These are phyloP conservation scores for Porites lobata DNA, from an alignment of 92 coral and sea anemone genomes.

Conservation along the genomic window DNA sequence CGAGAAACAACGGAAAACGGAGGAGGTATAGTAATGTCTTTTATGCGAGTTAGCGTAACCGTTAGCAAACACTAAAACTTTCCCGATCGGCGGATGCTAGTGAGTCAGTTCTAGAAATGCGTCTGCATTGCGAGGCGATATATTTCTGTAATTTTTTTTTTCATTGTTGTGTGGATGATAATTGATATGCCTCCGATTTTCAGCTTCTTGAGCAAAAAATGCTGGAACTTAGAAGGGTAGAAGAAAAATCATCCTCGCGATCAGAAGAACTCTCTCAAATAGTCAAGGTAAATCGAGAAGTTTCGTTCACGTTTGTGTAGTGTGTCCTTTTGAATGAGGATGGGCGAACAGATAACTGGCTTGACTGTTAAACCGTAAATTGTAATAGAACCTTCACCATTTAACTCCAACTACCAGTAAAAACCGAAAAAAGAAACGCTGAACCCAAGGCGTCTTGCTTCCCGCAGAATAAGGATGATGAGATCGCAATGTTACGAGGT, in stretches of 20 bases:
- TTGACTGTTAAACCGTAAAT: too few species aligned
- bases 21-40: conserved; percentile 63
- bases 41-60: neutral
- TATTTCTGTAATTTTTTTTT: too few species aligned
- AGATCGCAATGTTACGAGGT: conserved; percentile 86
- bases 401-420: too few species aligned
- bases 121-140: too few species aligned
- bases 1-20: conserved; percentile 71
- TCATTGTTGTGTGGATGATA: neutral
- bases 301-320: neutral
- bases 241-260: conserved; percentile 77
- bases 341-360: neutral
- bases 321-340: neutral
- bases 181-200: neutral
- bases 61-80: too few species aligned
- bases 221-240: conserved; percentile 79
- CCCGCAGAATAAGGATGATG: conserved; percentile 87
- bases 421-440: too few species aligned
- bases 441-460: too few species aligned
- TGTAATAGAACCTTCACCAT: too few species aligned
- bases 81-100: too few species aligned
- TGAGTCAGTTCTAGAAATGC: too few species aligned
- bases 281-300: conserved; percentile 72
- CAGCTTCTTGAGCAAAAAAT: conserved; percentile 88
- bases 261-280: conserved; percentile 83